phyloP scores from a whole-genome alignment of 2,888 invertebrate genomes.

The Tanypteryx hageni region DNA sequence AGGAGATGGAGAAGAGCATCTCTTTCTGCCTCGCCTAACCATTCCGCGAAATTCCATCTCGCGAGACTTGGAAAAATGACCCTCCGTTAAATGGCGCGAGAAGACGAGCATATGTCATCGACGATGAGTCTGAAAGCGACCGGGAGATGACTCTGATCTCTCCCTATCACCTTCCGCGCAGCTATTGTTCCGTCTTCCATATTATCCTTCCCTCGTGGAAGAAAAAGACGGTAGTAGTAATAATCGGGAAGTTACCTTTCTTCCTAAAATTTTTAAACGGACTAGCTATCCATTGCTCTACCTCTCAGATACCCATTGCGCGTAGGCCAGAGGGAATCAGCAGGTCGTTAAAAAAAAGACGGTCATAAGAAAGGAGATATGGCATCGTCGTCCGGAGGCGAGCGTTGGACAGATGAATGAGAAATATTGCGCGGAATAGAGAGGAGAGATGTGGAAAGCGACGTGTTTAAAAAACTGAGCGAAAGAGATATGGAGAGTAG shows the following conservation, averaged over 20 bases:
- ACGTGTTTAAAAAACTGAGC: slow-evolving; percentile 40
- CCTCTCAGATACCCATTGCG: too few species aligned
- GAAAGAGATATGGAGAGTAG: not conserved
- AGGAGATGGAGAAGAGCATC: too few species aligned
- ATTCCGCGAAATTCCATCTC: too few species aligned
- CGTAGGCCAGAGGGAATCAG: too few species aligned
- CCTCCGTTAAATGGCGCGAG: slow-evolving; percentile 46
- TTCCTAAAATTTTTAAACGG: too few species aligned
- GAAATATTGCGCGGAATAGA: not conserved
- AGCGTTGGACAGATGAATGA: slow-evolving; percentile 21
- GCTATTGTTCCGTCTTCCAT: not conserved
- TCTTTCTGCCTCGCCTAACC: too few species aligned
- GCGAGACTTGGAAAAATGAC: too few species aligned
- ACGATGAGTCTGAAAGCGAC: not conserved
- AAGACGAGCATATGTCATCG: not conserved
- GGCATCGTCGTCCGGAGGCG: not conserved
- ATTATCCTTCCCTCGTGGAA: too few species aligned
- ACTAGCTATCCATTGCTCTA: too few species aligned
- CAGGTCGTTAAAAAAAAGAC: not conserved
- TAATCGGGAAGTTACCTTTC: too few species aligned
- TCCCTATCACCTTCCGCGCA: not conserved
- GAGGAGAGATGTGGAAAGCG: not conserved
- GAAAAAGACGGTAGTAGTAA: not conserved
- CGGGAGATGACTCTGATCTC: slow-evolving; percentile 27
- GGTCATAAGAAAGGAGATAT: not conserved